Conservation (phyloP, 2,113 vertebrate genomes). For the Haliaeetus leucogaster region DNA sequence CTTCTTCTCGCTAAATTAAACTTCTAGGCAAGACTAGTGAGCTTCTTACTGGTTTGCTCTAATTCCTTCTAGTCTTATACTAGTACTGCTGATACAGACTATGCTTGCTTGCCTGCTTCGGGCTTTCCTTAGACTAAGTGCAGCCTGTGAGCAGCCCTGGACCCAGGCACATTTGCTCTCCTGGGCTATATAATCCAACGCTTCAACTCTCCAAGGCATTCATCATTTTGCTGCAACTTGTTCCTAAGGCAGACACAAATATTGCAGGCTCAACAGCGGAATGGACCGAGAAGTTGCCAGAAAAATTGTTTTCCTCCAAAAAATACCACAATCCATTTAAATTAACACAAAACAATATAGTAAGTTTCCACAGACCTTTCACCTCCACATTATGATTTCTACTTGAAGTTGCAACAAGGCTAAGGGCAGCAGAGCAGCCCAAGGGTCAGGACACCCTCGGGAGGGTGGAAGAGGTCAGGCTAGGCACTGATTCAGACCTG, state of each 20-base stretch:
- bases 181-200: not conserved
- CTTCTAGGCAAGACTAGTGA: not conserved
- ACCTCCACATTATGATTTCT: not conserved
- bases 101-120: rapidly evolving
- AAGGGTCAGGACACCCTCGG: not conserved
- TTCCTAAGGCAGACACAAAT: not conserved
- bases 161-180: rapidly evolving
- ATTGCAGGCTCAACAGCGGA: not conserved
- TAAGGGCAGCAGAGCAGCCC: not conserved
- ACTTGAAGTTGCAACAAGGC: not conserved
- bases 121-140: not conserved
- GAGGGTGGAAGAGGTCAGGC: not conserved
- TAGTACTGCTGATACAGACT: not conserved
- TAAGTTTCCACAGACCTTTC: not conserved
- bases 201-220: not conserved
- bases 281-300: not conserved
- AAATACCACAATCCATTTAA: not conserved
- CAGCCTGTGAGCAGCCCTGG: not conserved
- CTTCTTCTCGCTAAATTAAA: not conserved
- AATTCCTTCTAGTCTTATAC: not conserved
- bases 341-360: not conserved
- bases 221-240: not conserved
- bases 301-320: not conserved
- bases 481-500: not conserved
- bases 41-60: not conserved